Conservation (phyloP, 2,113 vertebrate genomes). For the Brachirus orientalis region DNA sequence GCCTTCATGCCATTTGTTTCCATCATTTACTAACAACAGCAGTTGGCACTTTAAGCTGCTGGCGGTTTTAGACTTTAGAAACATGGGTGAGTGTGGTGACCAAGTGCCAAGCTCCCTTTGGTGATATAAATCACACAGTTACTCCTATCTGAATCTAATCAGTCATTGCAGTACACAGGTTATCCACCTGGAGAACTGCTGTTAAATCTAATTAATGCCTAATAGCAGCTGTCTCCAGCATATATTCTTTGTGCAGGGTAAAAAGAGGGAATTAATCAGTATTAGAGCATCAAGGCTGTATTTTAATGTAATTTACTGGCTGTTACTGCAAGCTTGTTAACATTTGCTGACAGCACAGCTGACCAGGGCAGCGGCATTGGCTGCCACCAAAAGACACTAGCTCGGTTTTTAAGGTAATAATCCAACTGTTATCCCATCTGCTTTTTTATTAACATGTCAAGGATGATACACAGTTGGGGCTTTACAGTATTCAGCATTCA, state of each 20-base stretch:
- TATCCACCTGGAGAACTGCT: not conserved
- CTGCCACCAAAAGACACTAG: not conserved
- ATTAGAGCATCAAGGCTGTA: not conserved
- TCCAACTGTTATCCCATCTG: slow-evolving; percentile 9
- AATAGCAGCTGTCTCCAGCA: not conserved
- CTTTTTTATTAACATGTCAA: slow-evolving; percentile 16
- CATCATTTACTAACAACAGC: not conserved
- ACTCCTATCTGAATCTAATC: not conserved
- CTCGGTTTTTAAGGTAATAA: not conserved
- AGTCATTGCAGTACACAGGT: too few relatives aligned
- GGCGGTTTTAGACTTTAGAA: not conserved
- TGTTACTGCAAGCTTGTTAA: not conserved
- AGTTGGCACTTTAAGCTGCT: not conserved
- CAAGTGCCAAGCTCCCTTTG: not conserved
- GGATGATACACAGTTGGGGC: not conserved
- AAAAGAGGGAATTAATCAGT: not conserved
- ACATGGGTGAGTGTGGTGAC: too few relatives aligned
- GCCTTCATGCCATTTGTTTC: too few relatives aligned
- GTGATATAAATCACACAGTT: not conserved
- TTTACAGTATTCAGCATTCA: not conserved
- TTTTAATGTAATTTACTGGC: not conserved
- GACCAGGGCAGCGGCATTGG: not conserved
- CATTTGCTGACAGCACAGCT: not conserved
- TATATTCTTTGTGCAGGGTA: not conserved
- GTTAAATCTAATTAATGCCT: not conserved